Evolutionary conservation across 53 echinoderm and acorn worm genomes (phyloP).

Genomic region (Holothuria leucospilota): DNA sequence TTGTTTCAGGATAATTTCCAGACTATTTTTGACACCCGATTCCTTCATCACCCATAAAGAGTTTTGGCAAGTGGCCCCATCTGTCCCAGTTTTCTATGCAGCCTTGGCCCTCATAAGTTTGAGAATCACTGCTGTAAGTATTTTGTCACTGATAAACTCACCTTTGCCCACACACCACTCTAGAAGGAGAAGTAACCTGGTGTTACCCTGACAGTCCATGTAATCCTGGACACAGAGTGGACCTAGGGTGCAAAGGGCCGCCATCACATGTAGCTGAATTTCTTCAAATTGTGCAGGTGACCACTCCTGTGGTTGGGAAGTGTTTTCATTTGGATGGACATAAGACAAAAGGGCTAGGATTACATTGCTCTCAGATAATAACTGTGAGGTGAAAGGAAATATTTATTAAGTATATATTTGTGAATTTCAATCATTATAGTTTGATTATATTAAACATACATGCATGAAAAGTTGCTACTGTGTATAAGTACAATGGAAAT

Average conservation of each 20-base stretch:
- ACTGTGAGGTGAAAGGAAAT: constrained; percentile 44
- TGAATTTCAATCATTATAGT: too few species aligned
- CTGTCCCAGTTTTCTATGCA: too few species aligned
- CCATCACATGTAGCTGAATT: constrained; percentile 91
- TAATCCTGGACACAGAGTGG: constrained; percentile 92
- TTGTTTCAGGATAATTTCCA: too few species aligned
- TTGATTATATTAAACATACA: background rate
- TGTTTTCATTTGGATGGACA: constrained; percentile 87
- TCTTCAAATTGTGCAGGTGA: constrained; percentile 96
- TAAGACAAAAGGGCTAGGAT: constrained; percentile 88
- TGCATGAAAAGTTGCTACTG: too few species aligned
- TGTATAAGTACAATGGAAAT: too few species aligned
- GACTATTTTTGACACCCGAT: too few species aligned
- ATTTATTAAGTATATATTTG: too few species aligned
- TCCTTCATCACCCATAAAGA: too few species aligned
- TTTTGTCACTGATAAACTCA: constrained; percentile 5
- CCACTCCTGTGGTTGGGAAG: constrained; percentile 92
- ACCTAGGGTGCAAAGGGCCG: constrained; percentile 79
- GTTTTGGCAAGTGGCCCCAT: too few species aligned
- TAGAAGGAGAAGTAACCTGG: constrained; percentile 83
- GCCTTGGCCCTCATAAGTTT: too few species aligned
- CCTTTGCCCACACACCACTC: constrained; percentile 99
- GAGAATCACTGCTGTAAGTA: too few species aligned
- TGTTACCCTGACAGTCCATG: constrained; percentile 97
- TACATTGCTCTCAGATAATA: constrained; percentile 80